Percentiles rank a stretch among this genome's conserved stretches.
These are phyloP conservation scores for Drosophila neonasuta DNA, from an alignment of 2,888 invertebrate species.

Conservation along the genomic window DNA sequence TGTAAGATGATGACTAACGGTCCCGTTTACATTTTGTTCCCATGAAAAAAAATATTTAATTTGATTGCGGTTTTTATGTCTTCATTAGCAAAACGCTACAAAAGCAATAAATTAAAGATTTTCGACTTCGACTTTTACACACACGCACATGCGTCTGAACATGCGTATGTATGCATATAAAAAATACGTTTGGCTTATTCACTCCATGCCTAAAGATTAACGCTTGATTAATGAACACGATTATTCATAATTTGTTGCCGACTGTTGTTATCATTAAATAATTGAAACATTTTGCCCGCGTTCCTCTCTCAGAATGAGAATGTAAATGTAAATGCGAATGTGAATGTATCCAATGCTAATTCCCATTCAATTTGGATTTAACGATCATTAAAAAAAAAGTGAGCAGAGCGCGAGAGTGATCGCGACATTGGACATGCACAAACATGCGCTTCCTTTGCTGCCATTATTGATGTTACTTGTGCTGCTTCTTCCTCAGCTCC, in stretches of 20 bases:
- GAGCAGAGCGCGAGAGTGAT: conserved; percentile 21
- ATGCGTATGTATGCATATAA: not conserved
- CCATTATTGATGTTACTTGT: conserved; percentile 61
- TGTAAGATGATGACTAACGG: conserved; percentile 62
- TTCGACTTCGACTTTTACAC: conserved; percentile 9
- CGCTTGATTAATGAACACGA: conserved; percentile 71
- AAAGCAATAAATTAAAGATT: conserved; percentile 73
- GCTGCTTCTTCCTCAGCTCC: not conserved
- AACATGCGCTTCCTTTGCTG: conserved; percentile 76
- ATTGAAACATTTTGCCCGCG: conserved; percentile 64
- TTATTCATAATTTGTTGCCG: conserved; percentile 70
- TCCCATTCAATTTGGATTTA: conserved; percentile 62
- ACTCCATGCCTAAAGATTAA: conserved; percentile 65
- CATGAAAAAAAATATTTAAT: conserved; percentile 73
- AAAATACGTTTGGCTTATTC: conserved; percentile 18
- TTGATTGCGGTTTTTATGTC: conserved; percentile 79
- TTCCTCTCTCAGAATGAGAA: conserved; percentile 14
- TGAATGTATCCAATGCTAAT: conserved; percentile 65
- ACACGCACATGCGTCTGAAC: not conserved
- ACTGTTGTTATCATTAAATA: conserved; percentile 49
- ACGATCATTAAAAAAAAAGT: conserved; percentile 66
- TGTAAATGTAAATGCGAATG: conserved; percentile 3
- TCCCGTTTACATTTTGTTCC: conserved; percentile 68
- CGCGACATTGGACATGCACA: conserved; percentile 66
- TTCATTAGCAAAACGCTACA: conserved; percentile 75